Evolutionary conservation across 2,888 invertebrate genomes (phyloP), one percentile per base, ranked within the genome.

Genomic region (Amblyjoppa proteus): DNA sequence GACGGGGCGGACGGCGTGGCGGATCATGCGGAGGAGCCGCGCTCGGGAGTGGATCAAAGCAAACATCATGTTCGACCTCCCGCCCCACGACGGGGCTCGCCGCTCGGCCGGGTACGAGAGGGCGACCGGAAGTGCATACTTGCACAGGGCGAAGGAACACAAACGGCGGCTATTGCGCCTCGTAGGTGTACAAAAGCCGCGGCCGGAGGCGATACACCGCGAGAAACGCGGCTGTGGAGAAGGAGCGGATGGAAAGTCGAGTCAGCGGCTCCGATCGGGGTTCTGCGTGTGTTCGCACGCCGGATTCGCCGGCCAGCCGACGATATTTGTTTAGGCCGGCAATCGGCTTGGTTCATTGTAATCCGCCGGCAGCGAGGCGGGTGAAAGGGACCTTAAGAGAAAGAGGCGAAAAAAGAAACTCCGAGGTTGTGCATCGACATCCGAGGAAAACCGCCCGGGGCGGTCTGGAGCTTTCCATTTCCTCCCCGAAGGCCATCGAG

Each of bases 241-340:
- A 64, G 49, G 49, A 70, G 75, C n/a, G 41, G 20, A 56, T 28
- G 53, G 74, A 51, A 80, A 41, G 70, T 58, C 74, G 61, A 51
- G 51, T 53, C 68, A 45, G 77, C 13, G 53, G 53, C 31, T 58
- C 38, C 58, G 74, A 45, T 56, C 71, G 3, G 11, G 61, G 45
- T 73, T 68, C 56, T 68, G 45, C 53, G 56, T 73, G 41, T 68
- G 64, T 73, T 77, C 61, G 78, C 69, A 58, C 58, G 69, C 25
- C 74, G 28, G 74, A 34, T 53, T 53, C 53, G n/a, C 66, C 34
- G 53, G 41, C 66, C 53, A 28, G 7, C 38, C 66, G 45, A 69
- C 45, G 51, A 41, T 87, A 82, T 86, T 87, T 87, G 81, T 81
- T 87, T 84, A 87, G 87, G 87, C 80, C 31, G 45, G 79, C 80